phyloP scores from a whole-genome alignment of 2,888 invertebrate genomes.

The Neoscelio sp. region DNA sequence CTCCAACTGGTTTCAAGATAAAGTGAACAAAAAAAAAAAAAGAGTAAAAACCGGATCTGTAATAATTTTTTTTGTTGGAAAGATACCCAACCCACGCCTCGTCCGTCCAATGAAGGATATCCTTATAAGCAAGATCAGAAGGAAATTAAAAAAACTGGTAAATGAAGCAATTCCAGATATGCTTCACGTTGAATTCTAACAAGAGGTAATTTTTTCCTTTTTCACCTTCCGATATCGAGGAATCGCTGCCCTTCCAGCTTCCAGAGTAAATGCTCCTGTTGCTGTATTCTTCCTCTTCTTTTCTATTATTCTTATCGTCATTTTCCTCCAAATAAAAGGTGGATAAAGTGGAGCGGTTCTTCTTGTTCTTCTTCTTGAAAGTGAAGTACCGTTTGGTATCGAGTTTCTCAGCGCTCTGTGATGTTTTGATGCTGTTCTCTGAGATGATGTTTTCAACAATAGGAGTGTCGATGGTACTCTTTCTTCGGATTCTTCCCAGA shows the following conservation, averaged over 20 bases:
- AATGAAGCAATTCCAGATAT: neutral
- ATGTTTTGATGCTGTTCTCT: constrained; percentile 39
- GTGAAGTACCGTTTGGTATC: constrained; percentile 76
- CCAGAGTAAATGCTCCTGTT: constrained; percentile 71
- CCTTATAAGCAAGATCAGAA: neutral
- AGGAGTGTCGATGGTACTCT: constrained; percentile 70
- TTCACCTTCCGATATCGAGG: constrained; percentile 54
- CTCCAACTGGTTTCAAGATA: constrained; percentile 16
- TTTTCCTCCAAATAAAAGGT: constrained; percentile 80
- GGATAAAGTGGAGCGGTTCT: constrained; percentile 74
- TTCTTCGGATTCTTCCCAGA: constrained; percentile 77
- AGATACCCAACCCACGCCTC: constrained; percentile 28
- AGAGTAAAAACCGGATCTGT: constrained; percentile 31
- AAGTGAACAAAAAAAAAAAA: constrained; percentile 25
- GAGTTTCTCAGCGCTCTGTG: constrained; percentile 59
- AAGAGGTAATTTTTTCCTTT: constrained; percentile 14
- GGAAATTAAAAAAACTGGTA: constrained; percentile 7
- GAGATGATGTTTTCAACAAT: too few species aligned
- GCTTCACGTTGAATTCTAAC: constrained; percentile 34
- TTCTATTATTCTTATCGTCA: constrained; percentile 35
- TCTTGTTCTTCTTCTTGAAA: constrained; percentile 78
- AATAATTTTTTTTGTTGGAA: constrained; percentile 12
- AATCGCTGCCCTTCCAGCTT: constrained; percentile 65
- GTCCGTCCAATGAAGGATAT: constrained; percentile 1
- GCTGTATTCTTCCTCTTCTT: constrained; percentile 74